Evolutionary conservation across 35 echinoderm and acorn worm genomes (phyloP).

Genomic region (Ptychodera flava): DNA sequence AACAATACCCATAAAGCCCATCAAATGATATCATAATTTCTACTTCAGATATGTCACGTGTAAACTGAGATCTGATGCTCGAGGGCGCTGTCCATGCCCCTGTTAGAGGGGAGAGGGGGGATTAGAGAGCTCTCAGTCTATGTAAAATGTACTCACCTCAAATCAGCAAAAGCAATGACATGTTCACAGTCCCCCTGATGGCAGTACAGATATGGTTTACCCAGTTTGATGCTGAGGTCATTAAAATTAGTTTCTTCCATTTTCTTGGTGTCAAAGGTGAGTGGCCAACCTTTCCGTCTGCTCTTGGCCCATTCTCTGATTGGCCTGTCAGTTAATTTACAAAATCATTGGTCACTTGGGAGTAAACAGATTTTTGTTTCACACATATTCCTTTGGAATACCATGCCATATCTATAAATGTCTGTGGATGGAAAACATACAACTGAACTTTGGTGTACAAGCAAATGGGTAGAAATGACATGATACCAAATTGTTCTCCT

Average conservation of each 20-base stretch:
- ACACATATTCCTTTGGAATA: too few relatives aligned
- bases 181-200: conserved; percentile 97
- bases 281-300: not conserved
- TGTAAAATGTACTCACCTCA: conserved; percentile 54
- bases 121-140: too few relatives aligned
- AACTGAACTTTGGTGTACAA: too few relatives aligned
- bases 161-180: conserved; percentile 70
- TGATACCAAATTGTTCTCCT: too few relatives aligned
- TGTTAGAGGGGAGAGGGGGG: too few relatives aligned
- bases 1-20: not conserved
- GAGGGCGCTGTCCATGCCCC: not conserved
- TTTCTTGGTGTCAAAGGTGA: not conserved
- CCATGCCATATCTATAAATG: too few relatives aligned
- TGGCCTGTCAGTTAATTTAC: not conserved
- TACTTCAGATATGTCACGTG: not conserved
- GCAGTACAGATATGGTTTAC: conserved; percentile 79
- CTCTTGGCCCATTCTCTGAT: conserved; percentile 10
- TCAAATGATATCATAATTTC: not conserved
- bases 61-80: not conserved
- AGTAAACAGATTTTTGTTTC: too few relatives aligned
- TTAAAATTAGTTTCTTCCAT: conserved; percentile 71
- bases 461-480: too few relatives aligned
- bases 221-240: conserved; percentile 68
- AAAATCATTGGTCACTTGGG: too few relatives aligned
- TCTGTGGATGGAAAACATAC: too few relatives aligned